Evolutionary conservation across 1,140 invertebrate genomes (phyloP).

Genomic region (Oncopodura yosiiana): DNA sequence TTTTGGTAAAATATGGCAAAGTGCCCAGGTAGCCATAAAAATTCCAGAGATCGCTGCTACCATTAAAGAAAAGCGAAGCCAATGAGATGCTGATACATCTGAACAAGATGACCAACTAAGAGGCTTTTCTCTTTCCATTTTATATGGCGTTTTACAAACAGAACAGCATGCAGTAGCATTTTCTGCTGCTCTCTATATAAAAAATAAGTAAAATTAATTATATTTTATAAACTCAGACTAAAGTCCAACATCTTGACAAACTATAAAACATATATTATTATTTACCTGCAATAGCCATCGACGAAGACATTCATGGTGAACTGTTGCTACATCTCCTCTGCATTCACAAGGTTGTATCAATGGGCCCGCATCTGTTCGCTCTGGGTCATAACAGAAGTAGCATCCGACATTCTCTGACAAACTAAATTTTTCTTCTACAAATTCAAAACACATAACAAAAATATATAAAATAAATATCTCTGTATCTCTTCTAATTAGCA

Average conservation of each 20-base stretch:
- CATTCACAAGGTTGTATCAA: slow-evolving; percentile 83
- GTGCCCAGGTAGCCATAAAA: slow-evolving; percentile 65
- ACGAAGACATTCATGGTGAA: slow-evolving; percentile 85
- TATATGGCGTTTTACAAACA: slow-evolving; percentile 66
- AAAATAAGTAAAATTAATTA: slow-evolving; percentile 1
- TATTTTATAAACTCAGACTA: background rate
- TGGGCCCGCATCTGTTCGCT: slow-evolving; percentile 61
- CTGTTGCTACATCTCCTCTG: slow-evolving; percentile 76
- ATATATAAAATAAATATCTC: background rate
- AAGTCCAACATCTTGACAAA: background rate
- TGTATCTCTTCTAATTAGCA: slow-evolving; percentile 2
- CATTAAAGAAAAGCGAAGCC: slow-evolving; percentile 59
- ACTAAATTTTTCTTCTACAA: slow-evolving; percentile 26
- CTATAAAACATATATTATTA: background rate
- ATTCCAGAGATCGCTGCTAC: slow-evolving; percentile 60
- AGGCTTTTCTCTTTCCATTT: slow-evolving; percentile 52
- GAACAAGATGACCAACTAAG: slow-evolving; percentile 66
- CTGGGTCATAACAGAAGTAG: slow-evolving; percentile 86
- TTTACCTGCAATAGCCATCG: slow-evolving; percentile 65
- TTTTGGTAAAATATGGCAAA: slow-evolving; percentile 66
- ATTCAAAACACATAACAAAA: background rate
- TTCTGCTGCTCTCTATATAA: slow-evolving; percentile 15
- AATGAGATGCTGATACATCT: slow-evolving; percentile 62
- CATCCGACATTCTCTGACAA: slow-evolving; percentile 52
- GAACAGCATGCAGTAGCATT: slow-evolving; percentile 50